A percentile compares a stretch with the other conserved stretches of the same genome.
These are phyloP conservation scores for Callospermophilus lateralis DNA, from an alignment of 2,113 vertebrate genomes.

Conservation along the genomic window DNA sequence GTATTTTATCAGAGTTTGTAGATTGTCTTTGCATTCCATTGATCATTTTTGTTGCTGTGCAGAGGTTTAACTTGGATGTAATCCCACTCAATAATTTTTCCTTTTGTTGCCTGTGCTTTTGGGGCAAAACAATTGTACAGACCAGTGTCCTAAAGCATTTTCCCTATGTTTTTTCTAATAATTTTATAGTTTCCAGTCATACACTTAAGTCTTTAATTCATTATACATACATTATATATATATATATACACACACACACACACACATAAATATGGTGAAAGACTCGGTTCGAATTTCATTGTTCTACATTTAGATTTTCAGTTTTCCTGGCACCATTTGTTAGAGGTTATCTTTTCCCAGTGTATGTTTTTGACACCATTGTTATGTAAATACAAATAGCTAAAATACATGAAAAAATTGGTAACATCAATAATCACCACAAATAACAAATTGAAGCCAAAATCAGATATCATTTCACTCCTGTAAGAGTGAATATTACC, in stretches of 20 bases:
- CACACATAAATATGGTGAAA: too few relatives aligned
- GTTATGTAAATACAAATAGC: background rate
- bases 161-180: background rate
- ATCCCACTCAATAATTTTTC: background rate
- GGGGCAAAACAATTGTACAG: too few relatives aligned
- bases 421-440: background rate
- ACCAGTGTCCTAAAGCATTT: background rate
- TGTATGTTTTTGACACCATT: background rate
- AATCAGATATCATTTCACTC: background rate
- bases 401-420: background rate
- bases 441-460: background rate
- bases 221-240: too few relatives aligned
- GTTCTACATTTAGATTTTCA: background rate
- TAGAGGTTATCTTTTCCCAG: background rate
- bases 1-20: background rate
- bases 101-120: background rate
- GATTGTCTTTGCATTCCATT: background rate
- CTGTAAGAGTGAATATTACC: background rate
- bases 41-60: background rate
- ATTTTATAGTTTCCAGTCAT: background rate
- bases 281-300: background rate
- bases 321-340: background rate
- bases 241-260: too few relatives aligned
- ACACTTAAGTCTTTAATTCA: background rate
- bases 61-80: background rate